Evolutionary conservation across 2,113 vertebrate genomes (phyloP).

Genomic region (Tricholaema leucomelas): DNA sequence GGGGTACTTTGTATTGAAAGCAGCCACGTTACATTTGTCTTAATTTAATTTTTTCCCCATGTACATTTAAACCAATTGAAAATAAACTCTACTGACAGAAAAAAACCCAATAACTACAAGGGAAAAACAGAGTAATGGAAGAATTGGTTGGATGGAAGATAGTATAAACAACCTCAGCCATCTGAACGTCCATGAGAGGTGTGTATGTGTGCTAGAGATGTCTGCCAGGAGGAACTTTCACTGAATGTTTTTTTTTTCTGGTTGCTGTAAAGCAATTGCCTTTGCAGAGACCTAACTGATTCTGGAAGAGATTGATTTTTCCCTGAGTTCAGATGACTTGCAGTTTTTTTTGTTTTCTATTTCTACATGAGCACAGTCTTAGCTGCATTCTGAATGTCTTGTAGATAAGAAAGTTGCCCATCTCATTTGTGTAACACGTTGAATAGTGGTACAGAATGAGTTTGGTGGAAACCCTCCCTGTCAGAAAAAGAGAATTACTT

Average conservation of each 20-base stretch:
- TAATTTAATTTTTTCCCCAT: background rate
- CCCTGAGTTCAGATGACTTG: background rate
- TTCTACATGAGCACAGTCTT: background rate
- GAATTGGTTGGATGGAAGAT: background rate
- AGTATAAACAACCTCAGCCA: background rate
- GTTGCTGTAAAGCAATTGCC: background rate
- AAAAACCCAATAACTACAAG: background rate
- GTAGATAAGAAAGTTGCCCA: background rate
- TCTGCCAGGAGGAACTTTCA: background rate
- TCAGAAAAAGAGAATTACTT: background rate
- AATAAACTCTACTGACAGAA: background rate
- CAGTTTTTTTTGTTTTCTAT: background rate
- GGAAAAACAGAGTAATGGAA: background rate
- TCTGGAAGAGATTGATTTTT: background rate
- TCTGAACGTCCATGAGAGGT: background rate
- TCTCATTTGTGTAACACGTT: background rate
- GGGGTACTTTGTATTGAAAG: background rate
- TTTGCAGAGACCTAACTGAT: background rate
- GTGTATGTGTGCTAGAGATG: background rate
- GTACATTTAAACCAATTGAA: background rate
- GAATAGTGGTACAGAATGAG: background rate
- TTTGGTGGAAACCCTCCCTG: background rate
- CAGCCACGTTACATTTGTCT: background rate
- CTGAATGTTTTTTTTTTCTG: background rate
- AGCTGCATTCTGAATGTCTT: background rate